These are phyloP conservation scores for Drosophila sechellia DNA, from an alignment of 1,140 invertebrate species.

Conservation along the genomic window DNA sequence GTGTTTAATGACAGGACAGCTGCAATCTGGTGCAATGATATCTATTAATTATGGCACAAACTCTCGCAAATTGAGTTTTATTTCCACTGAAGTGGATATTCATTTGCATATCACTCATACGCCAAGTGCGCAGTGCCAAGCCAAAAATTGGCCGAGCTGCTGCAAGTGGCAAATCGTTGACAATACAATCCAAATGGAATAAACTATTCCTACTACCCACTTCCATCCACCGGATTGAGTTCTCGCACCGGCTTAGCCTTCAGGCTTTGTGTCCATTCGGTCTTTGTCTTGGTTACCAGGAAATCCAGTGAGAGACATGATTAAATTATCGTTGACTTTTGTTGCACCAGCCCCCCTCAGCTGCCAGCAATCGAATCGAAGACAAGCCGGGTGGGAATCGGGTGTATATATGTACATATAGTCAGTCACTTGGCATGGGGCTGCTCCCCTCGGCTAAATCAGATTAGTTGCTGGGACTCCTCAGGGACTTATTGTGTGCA, in stretches of 20 bases:
- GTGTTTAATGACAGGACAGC: constrained; percentile 33
- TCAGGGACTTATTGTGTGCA: constrained; percentile 39
- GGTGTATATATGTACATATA: not conserved
- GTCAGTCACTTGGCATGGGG: not conserved
- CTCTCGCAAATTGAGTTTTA: constrained; percentile 50
- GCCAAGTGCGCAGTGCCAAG: constrained; percentile 28
- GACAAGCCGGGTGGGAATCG: constrained; percentile 19
- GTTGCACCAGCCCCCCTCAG: constrained; percentile 15
- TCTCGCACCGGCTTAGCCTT: constrained; percentile 32
- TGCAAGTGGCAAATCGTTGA: constrained; percentile 45
- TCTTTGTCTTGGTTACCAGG: constrained; percentile 20
- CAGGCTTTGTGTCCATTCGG: constrained; percentile 33
- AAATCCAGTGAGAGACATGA: constrained; percentile 33
- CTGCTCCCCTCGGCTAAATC: constrained; percentile 13
- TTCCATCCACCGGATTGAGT: not conserved
- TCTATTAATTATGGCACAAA: constrained; percentile 51
- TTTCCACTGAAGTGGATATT: constrained; percentile 36
- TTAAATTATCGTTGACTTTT: constrained; percentile 57
- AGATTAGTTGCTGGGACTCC: constrained; percentile 25
- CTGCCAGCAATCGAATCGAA: constrained; percentile 38
- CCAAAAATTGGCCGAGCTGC: constrained; percentile 26
- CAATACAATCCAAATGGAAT: constrained; percentile 39
- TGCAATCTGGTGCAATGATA: constrained; percentile 50
- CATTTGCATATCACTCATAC: constrained; percentile 55
- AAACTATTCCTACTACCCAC: constrained; percentile 1